Conservation (phyloP, 2,113 vertebrate species). For the Phyllostomus hastatus region DNA sequence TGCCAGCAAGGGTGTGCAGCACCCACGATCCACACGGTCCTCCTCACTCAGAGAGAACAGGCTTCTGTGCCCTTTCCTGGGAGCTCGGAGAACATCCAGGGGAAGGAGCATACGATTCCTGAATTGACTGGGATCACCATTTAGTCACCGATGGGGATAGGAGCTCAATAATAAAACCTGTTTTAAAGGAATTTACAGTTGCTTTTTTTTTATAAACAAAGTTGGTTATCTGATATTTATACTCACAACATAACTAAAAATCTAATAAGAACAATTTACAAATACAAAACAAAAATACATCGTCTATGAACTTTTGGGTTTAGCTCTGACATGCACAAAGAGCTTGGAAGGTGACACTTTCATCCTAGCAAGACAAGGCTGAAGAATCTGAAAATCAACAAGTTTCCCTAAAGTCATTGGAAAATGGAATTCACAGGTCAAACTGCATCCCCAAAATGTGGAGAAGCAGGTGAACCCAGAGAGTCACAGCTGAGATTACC, state of each 20-base stretch:
- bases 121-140: background rate
- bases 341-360: background rate
- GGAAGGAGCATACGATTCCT: accelerated
- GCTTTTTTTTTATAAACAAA: background rate
- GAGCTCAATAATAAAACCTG: background rate
- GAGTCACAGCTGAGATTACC: background rate
- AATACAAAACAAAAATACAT: background rate
- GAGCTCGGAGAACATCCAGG: background rate
- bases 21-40: background rate
- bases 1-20: background rate
- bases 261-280: background rate
- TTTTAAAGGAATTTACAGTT: background rate
- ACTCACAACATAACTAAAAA: background rate
- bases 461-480: background rate
- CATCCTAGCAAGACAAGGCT: background rate
- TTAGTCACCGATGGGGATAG: background rate
- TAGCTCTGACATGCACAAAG: background rate
- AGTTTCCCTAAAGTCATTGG: background rate
- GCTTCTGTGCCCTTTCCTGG: background rate
- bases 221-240: background rate
- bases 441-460: background rate
- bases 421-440: background rate
- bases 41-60: background rate
- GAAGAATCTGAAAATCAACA: background rate
- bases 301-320: background rate